Evolutionary conservation across 2,797 vertebrate species (phyloP).

Genomic region (Dendrocincla fuliginosa): DNA sequence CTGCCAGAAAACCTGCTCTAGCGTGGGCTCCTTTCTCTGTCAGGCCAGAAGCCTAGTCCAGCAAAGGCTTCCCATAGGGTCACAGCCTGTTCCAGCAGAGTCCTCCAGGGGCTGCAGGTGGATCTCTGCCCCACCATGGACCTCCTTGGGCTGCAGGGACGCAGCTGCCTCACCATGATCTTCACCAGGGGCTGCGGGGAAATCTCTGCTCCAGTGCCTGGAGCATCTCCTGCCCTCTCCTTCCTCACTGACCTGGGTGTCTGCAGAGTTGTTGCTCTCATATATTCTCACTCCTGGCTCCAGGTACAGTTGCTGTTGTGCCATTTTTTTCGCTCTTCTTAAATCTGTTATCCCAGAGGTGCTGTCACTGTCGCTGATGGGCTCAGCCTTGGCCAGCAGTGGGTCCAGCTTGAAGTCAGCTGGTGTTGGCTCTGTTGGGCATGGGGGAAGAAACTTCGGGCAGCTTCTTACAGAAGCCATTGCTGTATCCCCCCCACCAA

Average conservation of each 20-base stretch:
- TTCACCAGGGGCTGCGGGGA: neutral
- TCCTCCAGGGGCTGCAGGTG: neutral
- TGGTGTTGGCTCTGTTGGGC: fast-evolving
- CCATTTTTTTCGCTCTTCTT: fast-evolving
- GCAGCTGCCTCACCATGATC: neutral
- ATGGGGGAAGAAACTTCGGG: neutral
- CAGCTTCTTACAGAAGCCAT: neutral
- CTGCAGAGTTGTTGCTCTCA: neutral
- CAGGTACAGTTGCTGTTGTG: neutral
- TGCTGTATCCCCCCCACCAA: too few species aligned
- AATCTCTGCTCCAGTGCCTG: neutral
- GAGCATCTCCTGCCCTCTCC: neutral
- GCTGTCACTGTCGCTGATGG: neutral
- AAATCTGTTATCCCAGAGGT: neutral
- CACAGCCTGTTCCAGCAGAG: neutral
- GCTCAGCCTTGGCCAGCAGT: neutral
- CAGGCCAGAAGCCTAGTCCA: neutral
- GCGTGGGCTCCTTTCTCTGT: neutral
- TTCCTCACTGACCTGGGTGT: neutral
- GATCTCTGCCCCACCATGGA: neutral
- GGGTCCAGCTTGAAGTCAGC: fast-evolving
- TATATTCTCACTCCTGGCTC: neutral
- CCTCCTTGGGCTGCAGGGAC: neutral
- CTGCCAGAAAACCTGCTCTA: neutral
- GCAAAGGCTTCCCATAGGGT: neutral